A percentile compares a stretch with the other conserved stretches of the same genome.
These are phyloP conservation scores for Brachionus rubens DNA, from an alignment of 1,140 invertebrate genomes.

Conservation along the genomic window DNA sequence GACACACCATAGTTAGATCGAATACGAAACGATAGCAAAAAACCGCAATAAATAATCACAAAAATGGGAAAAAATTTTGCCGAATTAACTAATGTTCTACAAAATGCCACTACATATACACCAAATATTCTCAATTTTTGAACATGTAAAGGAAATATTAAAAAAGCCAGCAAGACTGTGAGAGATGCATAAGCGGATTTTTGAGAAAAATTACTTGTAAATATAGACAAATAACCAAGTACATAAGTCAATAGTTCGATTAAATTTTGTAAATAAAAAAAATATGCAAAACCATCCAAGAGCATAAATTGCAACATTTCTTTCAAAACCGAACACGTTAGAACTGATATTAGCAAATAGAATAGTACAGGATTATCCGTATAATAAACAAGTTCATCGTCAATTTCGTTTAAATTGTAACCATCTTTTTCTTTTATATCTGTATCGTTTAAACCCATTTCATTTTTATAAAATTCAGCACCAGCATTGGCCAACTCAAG, in stretches of 20 bases:
- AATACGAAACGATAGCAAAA: slow-evolving; percentile 41
- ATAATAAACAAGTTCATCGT: neutral
- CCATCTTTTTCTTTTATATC: neutral
- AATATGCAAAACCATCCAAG: slow-evolving; percentile 37
- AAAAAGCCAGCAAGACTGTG: slow-evolving; percentile 7
- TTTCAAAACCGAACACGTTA: slow-evolving; percentile 7
- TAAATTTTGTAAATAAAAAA: slow-evolving; percentile 41
- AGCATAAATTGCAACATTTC: slow-evolving; percentile 21
- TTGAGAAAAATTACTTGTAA: neutral
- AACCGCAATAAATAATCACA: slow-evolving; percentile 21
- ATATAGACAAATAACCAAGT: neutral
- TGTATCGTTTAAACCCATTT: neutral
- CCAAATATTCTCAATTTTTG: slow-evolving; percentile 44
- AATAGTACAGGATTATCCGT: slow-evolving; percentile 29
- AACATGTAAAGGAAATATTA: slow-evolving; percentile 39
- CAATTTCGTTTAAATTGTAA: slow-evolving; percentile 12
- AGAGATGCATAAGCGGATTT: slow-evolving; percentile 35
- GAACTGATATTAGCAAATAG: neutral
- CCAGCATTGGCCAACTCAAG: slow-evolving; percentile 27
- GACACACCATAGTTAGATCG: slow-evolving; percentile 39
- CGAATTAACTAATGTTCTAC: slow-evolving; percentile 32
- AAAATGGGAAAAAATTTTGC: slow-evolving; percentile 44
- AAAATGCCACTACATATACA: slow-evolving; percentile 45
- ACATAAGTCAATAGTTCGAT: slow-evolving; percentile 25
- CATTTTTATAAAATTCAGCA: slow-evolving; percentile 1